Evolutionary conservation across 2,797 vertebrate genomes (phyloP).

Genomic region (Scyliorhinus canicula): DNA sequence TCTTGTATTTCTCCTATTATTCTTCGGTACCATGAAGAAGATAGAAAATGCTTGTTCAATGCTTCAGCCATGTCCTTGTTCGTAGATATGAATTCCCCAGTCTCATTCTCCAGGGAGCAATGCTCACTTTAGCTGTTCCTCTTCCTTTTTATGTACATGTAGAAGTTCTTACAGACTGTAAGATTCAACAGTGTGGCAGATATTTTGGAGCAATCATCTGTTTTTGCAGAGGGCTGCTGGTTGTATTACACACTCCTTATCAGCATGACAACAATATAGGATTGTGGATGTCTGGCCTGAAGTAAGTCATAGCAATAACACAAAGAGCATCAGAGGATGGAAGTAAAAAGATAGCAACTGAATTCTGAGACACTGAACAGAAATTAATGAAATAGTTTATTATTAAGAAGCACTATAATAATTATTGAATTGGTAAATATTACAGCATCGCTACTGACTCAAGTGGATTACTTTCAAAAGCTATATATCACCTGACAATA

Average conservation of each 20-base stretch:
- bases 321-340: constrained; percentile 20
- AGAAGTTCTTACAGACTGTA: too few relatives aligned
- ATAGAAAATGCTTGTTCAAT: too few relatives aligned
- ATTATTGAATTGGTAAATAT: background rate
- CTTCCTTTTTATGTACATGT: too few relatives aligned
- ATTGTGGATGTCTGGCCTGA: background rate
- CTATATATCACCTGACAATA: background rate
- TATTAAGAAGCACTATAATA: background rate
- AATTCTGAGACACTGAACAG: background rate
- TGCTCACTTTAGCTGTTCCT: too few relatives aligned
- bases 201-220: background rate
- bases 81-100: too few relatives aligned
- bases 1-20: too few relatives aligned
- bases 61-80: too few relatives aligned
- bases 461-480: background rate
- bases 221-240: background rate
- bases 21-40: too few relatives aligned
- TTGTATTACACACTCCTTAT: background rate
- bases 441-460: background rate
- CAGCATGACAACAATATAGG: background rate
- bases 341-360: background rate
- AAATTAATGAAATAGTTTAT: background rate
- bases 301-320: background rate
- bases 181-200: background rate
- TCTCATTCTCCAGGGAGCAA: too few relatives aligned